Evolutionary conservation across 2,113 vertebrate species (phyloP).

Genomic region (Gymnarchus niloticus): DNA sequence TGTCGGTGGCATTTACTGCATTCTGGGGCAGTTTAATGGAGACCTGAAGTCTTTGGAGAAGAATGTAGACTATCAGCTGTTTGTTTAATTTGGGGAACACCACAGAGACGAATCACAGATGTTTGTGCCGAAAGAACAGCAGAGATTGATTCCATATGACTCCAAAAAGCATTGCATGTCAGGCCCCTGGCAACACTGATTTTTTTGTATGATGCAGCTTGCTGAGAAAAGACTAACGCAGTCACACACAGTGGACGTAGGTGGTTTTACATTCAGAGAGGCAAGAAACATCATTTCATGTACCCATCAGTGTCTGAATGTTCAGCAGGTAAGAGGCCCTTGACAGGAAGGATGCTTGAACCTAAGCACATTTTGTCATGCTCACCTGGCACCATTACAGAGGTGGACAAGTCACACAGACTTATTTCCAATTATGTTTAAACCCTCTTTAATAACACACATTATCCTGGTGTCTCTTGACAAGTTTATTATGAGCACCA

Average conservation of each 20-base stretch:
- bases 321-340: not conserved
- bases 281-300: not conserved
- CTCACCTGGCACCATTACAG: not conserved
- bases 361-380: not conserved
- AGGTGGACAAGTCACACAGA: not conserved
- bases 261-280: not conserved
- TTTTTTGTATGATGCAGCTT: not conserved
- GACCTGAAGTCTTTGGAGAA: not conserved
- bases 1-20: not conserved
- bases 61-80: not conserved
- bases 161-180: not conserved
- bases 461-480: not conserved
- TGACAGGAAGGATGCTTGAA: not conserved
- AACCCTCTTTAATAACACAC: conserved; percentile 4
- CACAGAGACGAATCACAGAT: not conserved
- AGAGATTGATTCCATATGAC: not conserved
- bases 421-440: not conserved
- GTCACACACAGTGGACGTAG: not conserved
- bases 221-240: not conserved
- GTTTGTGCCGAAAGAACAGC: not conserved
- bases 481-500: not conserved
- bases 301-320: not conserved
- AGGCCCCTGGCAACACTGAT: not conserved
- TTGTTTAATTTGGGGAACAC: not conserved
- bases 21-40: not conserved